These are phyloP conservation scores for Microtus pennsylvanicus DNA, from an alignment of 2,113 vertebrate genomes.

Conservation along the genomic window DNA sequence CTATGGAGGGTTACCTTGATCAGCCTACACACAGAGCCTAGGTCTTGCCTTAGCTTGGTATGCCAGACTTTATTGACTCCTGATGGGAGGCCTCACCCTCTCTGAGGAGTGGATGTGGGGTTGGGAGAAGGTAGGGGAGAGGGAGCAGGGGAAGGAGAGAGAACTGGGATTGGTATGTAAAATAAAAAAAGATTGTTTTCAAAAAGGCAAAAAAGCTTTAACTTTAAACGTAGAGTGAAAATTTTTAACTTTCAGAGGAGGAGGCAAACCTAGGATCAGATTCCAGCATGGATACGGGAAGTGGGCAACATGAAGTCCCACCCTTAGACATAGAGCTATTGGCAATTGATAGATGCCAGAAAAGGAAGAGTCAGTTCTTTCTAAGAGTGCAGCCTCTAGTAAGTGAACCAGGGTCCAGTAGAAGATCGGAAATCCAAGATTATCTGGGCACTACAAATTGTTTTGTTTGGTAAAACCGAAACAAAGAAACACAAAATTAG, in stretches of 20 bases:
- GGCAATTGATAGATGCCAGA: not conserved
- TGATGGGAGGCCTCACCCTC: too few relatives aligned
- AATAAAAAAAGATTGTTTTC: too few relatives aligned
- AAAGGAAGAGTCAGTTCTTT: not conserved
- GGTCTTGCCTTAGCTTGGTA: too few relatives aligned
- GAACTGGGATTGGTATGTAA: too few relatives aligned
- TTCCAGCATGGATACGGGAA: not conserved
- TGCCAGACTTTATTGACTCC: too few relatives aligned
- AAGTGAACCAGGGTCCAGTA: not conserved
- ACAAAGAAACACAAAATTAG: not conserved
- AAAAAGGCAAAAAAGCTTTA: not conserved
- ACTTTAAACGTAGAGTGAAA: constrained; percentile 51
- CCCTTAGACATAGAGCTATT: not conserved
- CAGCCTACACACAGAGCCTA: too few relatives aligned
- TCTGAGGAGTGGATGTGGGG: too few relatives aligned
- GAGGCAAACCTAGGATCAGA: not conserved
- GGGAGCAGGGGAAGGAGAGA: too few relatives aligned
- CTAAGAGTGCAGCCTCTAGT: not conserved
- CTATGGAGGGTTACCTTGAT: too few relatives aligned
- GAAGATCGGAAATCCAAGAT: not conserved
- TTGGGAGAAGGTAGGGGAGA: too few relatives aligned
- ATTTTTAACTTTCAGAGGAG: not conserved
- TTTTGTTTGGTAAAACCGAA: not conserved
- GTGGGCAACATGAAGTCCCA: not conserved
- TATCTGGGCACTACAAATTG: not conserved